phyloP scores from a whole-genome alignment of 2,797 vertebrate genomes.

The Pantherophis vulpinus region DNA sequence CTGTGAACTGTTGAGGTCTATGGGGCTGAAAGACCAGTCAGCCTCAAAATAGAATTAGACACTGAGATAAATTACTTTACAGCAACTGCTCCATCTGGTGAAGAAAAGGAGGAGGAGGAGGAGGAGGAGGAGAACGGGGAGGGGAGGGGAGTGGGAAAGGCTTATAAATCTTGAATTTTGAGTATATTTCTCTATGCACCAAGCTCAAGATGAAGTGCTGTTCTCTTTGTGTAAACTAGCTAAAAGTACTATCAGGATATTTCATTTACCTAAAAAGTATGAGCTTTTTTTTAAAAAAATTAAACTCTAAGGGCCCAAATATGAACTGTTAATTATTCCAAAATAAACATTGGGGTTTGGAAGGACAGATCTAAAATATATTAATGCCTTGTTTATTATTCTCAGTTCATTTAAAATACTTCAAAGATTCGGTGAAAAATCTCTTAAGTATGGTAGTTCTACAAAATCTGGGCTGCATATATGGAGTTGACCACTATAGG shows the following conservation, averaged over 20 bases:
- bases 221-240: background rate
- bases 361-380: background rate
- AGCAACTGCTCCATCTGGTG: constrained; percentile 24
- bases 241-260: background rate
- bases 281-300: background rate
- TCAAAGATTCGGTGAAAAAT: background rate
- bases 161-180: constrained; percentile 25
- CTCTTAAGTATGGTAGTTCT: background rate
- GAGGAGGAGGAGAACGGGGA: background rate
- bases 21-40: constrained; percentile 45
- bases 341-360: background rate
- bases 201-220: background rate
- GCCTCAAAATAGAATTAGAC: constrained; percentile 44
- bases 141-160: background rate
- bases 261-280: constrained; percentile 4
- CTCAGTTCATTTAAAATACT: background rate
- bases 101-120: background rate
- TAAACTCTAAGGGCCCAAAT: background rate
- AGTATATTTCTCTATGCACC: background rate
- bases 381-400: background rate
- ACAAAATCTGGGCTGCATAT: background rate
- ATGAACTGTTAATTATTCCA: background rate
- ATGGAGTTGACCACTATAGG: background rate
- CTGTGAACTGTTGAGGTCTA: constrained; percentile 39
- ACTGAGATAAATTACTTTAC: constrained; percentile 35